These are phyloP conservation scores for Clusia tigrina DNA, from an alignment of 2,888 invertebrate genomes.

Conservation along the genomic window DNA sequence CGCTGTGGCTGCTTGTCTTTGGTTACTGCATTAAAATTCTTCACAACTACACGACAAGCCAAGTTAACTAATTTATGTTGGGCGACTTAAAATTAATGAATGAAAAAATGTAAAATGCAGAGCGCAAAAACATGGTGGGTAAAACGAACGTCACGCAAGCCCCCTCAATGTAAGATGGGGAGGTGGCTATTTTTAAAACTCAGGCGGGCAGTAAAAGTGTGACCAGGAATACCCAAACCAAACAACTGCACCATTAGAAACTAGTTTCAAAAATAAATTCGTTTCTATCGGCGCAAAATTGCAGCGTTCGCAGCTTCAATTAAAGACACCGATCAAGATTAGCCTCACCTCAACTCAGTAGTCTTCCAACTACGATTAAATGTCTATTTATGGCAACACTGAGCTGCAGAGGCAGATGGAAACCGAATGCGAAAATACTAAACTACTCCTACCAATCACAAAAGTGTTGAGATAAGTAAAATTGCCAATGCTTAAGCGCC, in stretches of 20 bases:
- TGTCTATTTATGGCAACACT: background rate
- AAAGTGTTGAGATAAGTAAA: constrained; percentile 20
- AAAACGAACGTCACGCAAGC: background rate
- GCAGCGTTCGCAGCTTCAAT: background rate
- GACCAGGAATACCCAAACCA: no score
- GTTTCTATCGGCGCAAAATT: background rate
- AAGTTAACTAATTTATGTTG: constrained; percentile 56
- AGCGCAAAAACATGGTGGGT: no score
- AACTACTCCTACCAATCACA: background rate
- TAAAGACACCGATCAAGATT: background rate
- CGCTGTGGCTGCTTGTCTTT: constrained; percentile 21
- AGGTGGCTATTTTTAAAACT: no score
- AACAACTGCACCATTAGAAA: no score
- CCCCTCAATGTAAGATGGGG: no score
- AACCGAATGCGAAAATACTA: no score
- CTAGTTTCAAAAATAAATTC: background rate
- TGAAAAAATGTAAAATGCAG: constrained; percentile 33
- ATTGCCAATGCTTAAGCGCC: background rate
- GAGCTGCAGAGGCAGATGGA: no score
- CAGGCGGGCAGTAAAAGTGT: no score
- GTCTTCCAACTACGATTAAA: no score
- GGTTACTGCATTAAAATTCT: constrained; percentile 51
- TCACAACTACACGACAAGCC: constrained; percentile 36
- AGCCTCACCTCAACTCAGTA: background rate
- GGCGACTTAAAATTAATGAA: constrained; percentile 55